Evolutionary conservation across 2,797 vertebrate genomes (phyloP).

Genomic region (Helarctos malayanus): DNA sequence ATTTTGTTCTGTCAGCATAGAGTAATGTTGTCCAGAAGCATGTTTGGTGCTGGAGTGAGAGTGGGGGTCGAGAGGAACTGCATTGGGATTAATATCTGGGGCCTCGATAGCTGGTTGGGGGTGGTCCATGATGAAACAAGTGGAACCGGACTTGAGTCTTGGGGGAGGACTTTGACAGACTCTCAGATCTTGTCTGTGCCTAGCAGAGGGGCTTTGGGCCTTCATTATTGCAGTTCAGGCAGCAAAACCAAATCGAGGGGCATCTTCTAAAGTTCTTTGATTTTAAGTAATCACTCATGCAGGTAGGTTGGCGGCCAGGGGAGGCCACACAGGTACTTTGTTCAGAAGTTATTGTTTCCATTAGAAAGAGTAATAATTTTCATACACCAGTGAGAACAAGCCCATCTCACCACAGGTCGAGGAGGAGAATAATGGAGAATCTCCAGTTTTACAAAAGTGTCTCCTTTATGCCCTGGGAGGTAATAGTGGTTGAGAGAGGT

Average conservation of each 20-base stretch:
- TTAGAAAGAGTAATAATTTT: slow-evolving; percentile 42
- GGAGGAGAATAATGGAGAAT: not conserved
- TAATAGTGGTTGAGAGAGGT: not conserved
- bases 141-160: not conserved
- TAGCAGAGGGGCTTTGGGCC: not conserved
- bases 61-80: not conserved
- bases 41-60: rapidly evolving
- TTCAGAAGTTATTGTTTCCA: not conserved
- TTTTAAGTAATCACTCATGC: not conserved
- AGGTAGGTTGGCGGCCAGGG: not conserved
- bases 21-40: not conserved
- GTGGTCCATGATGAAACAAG: not conserved
- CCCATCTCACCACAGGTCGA: not conserved
- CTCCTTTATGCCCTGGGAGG: not conserved
- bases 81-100: not conserved
- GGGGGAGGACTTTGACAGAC: not conserved
- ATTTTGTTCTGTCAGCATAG: not conserved
- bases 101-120: not conserved
- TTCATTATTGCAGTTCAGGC: not conserved
- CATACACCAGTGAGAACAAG: not conserved
- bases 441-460: not conserved
- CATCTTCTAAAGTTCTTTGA: not conserved
- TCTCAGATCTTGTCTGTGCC: not conserved
- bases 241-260: not conserved
- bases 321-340: not conserved